A percentile compares a stretch with the other conserved stretches of the same genome.
phyloP scores from a whole-genome alignment of 2,888 invertebrate genomes.

The Aphodius granarius region DNA sequence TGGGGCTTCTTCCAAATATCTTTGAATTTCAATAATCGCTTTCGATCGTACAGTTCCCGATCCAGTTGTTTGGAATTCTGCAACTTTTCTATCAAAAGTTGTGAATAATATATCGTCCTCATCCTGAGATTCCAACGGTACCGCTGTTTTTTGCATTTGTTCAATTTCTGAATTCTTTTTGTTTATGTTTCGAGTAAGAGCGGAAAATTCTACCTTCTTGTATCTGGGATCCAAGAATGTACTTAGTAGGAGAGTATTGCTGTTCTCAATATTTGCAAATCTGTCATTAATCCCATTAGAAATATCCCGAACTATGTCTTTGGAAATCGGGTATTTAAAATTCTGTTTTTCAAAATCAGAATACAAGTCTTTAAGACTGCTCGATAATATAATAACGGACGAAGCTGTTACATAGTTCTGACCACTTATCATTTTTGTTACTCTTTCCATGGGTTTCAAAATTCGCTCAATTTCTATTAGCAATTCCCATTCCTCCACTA shows the following conservation, averaged over 20 bases:
- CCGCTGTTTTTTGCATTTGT: background rate
- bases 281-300: constrained; percentile 16
- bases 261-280: constrained; percentile 31
- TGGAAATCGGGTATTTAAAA: background rate
- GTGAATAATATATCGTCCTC: background rate
- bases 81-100: constrained; percentile 3
- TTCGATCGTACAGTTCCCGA: background rate
- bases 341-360: background rate
- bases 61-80: constrained; percentile 1
- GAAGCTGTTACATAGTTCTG: constrained; percentile 35
- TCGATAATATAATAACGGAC: constrained; percentile 32
- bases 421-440: constrained; percentile 34
- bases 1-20: too few relatives aligned
- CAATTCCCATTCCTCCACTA: constrained; percentile 33
- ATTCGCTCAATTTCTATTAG: constrained; percentile 28
- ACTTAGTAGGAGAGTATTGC: constrained; percentile 25
- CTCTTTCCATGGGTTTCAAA: constrained; percentile 34
- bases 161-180: constrained; percentile 10
- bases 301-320: constrained; percentile 3
- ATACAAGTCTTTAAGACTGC: constrained; percentile 22
- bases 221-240: constrained; percentile 35
- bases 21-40: background rate
- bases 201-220: constrained; percentile 31
- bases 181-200: background rate
- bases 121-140: background rate